phyloP scores from a whole-genome alignment of 2,113 vertebrate genomes.

The Osmerus mordax region DNA sequence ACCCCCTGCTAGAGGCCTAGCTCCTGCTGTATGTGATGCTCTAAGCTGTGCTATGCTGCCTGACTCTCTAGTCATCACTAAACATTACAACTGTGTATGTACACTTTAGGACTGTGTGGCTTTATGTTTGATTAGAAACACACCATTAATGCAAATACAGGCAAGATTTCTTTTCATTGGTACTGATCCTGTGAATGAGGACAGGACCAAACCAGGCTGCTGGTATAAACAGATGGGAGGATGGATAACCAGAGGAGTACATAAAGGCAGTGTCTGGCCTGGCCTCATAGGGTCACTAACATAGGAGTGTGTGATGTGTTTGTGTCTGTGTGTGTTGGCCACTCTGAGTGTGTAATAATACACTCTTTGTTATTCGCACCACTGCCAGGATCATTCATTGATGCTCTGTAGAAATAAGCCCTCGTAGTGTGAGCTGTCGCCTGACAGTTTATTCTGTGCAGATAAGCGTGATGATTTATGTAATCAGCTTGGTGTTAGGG shows the following conservation, averaged over 20 bases:
- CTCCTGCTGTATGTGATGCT: not conserved
- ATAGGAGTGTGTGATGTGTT: slow-evolving; percentile 4
- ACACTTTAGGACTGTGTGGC: not conserved
- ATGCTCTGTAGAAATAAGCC: not conserved
- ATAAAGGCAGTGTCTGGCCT: slow-evolving; percentile 16
- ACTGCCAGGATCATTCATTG: slow-evolving; percentile 10
- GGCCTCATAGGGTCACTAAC: slow-evolving; percentile 18
- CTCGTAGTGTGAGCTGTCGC: not conserved
- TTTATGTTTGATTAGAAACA: not conserved
- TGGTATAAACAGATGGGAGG: slow-evolving; percentile 63
- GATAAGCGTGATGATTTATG: slow-evolving; percentile 13
- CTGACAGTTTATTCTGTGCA: not conserved
- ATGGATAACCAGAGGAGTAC: slow-evolving; percentile 40
- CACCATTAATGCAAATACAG: not conserved
- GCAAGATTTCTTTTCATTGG: slow-evolving; percentile 4
- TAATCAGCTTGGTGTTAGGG: not conserved
- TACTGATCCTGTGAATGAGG: slow-evolving; percentile 32
- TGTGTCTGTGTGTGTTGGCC: no score
- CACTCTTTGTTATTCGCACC: slow-evolving; percentile 22
- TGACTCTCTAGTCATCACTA: no score
- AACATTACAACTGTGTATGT: not conserved
- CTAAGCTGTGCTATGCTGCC: no score
- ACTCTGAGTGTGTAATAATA: slow-evolving; percentile 20
- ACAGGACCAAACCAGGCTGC: slow-evolving; percentile 39
- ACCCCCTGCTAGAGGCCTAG: no score